Conservation (phyloP, 1,140 invertebrate species). For the Hyles euphorbiae region DNA sequence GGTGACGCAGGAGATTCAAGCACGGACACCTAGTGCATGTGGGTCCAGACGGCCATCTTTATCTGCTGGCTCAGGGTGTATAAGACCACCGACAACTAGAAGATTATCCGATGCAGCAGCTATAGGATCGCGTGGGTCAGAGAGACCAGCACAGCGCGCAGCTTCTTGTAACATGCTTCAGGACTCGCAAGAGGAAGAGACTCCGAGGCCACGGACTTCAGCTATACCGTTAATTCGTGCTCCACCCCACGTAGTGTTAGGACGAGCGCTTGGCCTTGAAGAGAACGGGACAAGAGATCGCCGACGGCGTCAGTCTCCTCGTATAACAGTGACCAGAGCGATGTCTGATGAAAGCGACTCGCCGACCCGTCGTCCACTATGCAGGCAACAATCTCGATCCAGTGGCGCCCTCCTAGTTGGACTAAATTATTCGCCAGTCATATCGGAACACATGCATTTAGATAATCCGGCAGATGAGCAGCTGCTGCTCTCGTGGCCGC, state of each 20-base stretch:
- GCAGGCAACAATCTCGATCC: slow-evolving; percentile 75
- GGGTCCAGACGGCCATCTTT: slow-evolving; percentile 84
- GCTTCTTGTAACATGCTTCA: slow-evolving; percentile 74
- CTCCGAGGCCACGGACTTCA: slow-evolving; percentile 46
- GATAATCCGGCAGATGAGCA: slow-evolving; percentile 68
- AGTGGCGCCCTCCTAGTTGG: slow-evolving; percentile 75
- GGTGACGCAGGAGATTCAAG: slow-evolving; percentile 86
- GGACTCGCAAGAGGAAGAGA: slow-evolving; percentile 69
- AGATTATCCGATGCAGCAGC: slow-evolving; percentile 81
- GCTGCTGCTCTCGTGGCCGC: slow-evolving; percentile 74
- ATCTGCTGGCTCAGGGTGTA: slow-evolving; percentile 79
- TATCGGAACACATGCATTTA: slow-evolving; percentile 61
- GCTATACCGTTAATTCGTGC: slow-evolving; percentile 66
- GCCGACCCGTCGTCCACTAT: slow-evolving; percentile 65
- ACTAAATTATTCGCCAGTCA: slow-evolving; percentile 65
- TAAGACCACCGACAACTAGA: slow-evolving; percentile 77
- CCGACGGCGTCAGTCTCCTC: slow-evolving; percentile 77
- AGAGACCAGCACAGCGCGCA: slow-evolving; percentile 62
- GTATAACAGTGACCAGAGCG: slow-evolving; percentile 82
- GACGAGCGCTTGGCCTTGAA: slow-evolving; percentile 74
- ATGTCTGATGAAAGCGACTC: slow-evolving; percentile 82
- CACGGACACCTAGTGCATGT: slow-evolving; percentile 84
- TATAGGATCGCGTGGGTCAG: slow-evolving; percentile 64
- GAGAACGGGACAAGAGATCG: slow-evolving; percentile 42
- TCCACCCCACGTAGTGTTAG: slow-evolving; percentile 74